Base-by-base conservation (phyloP, 2,797 vertebrate species). In the Rousettus madagascariensis region DNA sequence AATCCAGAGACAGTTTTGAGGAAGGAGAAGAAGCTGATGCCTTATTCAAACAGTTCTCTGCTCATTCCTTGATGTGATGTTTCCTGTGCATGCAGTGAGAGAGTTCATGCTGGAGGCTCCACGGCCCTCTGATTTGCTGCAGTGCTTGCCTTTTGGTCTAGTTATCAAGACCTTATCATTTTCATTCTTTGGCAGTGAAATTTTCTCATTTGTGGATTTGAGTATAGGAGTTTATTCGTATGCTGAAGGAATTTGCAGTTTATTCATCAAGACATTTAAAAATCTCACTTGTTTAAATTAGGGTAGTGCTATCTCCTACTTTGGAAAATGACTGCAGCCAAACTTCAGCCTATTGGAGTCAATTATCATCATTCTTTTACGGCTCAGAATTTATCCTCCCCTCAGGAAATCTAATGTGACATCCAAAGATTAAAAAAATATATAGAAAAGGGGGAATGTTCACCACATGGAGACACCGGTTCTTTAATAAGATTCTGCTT, bases 281-380 rank as follows among this genome's bases (percentile, higher is more conserved):
- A 97, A 86, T 94, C 86, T 87, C 82, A 90, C 84, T 95, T 91
- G 75, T 91, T 92, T 94, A 93, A 96, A 89, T 95, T 93, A 86
- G 82, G 3, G 46, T 87, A 80, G 53, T 79, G 46, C 77, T 85
- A 24, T 72, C 63, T 84, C 79, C 98, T 97, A 33, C 96, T 96
- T 88, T 97, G 86, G 82, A 96, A 97, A 89, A 86, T 97, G 61
- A 95, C 95, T 97, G 96, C 93, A 98, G 96, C 71, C 95, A 97
- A 97, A 90, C 96, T 97, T 95, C 74, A 97, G 90, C 94, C 97
- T 91, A 66, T 92, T 96, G 90, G 65, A 97, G 96, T 97, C 85
- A 69, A 89, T 97, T 74, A 91, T 96, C 96, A 91, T 94, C 94
- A 94, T 77, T 68, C 75, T 94, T 96, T 91, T 86, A 92, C 89